Conservation (phyloP, 2,888 invertebrate genomes). For the Melanostoma mellinum region DNA sequence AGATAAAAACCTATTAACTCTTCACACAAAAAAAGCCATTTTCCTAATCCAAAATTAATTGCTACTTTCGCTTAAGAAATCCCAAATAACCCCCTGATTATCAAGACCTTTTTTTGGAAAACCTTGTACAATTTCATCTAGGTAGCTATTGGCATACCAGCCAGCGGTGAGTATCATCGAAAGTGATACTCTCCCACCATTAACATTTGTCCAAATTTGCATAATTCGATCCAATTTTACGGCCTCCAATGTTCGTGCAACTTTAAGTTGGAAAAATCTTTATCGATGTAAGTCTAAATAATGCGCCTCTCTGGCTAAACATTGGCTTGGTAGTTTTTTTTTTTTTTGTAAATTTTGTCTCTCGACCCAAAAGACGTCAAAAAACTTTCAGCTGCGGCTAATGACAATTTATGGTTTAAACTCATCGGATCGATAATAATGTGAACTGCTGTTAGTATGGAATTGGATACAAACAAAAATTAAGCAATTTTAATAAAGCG, state of each 20-base stretch:
- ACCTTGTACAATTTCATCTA: too few species aligned
- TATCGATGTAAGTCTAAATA: slow-evolving; percentile 49
- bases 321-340: slow-evolving; percentile 17
- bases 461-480: slow-evolving; percentile 47
- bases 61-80: too few species aligned
- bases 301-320: slow-evolving; percentile 54
- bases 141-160: too few species aligned
- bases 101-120: too few species aligned
- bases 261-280: slow-evolving; percentile 38
- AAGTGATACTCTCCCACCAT: slow-evolving; percentile 44
- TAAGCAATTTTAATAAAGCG: slow-evolving; percentile 67
- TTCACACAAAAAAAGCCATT: too few species aligned
- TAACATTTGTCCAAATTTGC: slow-evolving; percentile 40
- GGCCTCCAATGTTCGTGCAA: slow-evolving; percentile 23
- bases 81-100: too few species aligned
- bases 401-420: slow-evolving; percentile 64
- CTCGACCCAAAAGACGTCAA: slow-evolving; percentile 28
- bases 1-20: too few species aligned
- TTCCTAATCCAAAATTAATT: too few species aligned
- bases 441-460: background rate
- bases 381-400: slow-evolving; percentile 45
- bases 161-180: slow-evolving; percentile 18
- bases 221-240: slow-evolving; percentile 57
- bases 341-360: background rate
- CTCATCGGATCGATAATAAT: background rate